These are phyloP conservation scores for Herpetotheres cachinnans DNA, from an alignment of 2,113 vertebrate species.

Conservation along the genomic window DNA sequence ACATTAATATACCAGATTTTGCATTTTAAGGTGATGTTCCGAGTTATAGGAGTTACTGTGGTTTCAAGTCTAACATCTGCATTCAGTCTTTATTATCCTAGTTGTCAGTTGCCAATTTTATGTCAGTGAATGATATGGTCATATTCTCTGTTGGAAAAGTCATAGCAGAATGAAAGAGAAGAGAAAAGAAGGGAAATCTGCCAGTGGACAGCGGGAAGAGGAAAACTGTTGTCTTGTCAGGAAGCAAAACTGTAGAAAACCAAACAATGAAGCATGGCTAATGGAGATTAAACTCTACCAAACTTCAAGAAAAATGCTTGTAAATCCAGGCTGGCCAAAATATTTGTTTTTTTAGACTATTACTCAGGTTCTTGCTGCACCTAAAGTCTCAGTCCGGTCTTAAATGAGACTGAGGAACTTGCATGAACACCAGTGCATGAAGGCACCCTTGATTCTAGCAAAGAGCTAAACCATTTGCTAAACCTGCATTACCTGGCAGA, in stretches of 20 bases:
- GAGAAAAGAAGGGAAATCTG: not conserved
- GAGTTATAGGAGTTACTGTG: not conserved
- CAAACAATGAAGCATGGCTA: not conserved
- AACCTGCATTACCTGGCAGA: not conserved
- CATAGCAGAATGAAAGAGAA: not conserved
- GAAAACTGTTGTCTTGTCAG: not conserved
- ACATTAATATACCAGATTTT: not conserved
- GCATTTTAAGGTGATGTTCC: not conserved
- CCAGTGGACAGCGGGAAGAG: fast-evolving
- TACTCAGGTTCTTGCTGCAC: not conserved
- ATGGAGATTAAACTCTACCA: not conserved
- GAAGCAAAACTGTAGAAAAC: not conserved
- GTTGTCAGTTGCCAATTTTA: not conserved
- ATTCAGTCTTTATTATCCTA: not conserved
- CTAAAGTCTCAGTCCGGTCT: not conserved
- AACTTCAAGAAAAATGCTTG: not conserved
- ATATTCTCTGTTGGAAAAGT: not conserved
- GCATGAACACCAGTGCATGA: not conserved
- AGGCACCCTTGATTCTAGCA: not conserved
- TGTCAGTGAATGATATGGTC: not conserved
- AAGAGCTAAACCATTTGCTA: not conserved
- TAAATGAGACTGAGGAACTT: not conserved
- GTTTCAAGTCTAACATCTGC: not conserved
- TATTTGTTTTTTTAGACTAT: not conserved
- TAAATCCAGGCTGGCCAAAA: not conserved